Conservation (phyloP, 2,113 vertebrate genomes). For the Leiothrix lutea region DNA sequence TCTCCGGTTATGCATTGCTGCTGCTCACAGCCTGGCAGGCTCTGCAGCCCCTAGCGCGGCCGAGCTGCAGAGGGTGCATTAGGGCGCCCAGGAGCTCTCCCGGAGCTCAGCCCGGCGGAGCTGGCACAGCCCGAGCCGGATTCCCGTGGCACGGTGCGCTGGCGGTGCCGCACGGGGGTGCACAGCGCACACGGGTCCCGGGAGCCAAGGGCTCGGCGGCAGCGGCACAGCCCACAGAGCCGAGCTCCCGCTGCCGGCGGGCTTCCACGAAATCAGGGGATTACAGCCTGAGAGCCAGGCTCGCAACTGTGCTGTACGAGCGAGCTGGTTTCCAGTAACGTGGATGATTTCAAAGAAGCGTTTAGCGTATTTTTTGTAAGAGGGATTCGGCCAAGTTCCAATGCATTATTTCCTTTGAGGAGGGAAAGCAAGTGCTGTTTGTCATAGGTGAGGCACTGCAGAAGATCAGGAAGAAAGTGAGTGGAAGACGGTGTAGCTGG, state of each 20-base stretch:
- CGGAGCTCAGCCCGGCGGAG: neutral
- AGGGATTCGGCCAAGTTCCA: neutral
- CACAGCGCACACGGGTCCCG: neutral
- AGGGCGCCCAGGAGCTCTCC: neutral
- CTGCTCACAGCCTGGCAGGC: neutral
- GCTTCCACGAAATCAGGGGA: neutral
- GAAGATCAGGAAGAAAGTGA: neutral
- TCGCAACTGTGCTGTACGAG: neutral
- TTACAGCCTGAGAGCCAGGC: neutral
- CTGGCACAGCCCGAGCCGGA: neutral
- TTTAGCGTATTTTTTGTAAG: neutral
- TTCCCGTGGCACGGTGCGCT: rapidly evolving
- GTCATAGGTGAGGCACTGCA: neutral
- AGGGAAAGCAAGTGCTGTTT: neutral
- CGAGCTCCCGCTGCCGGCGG: neutral
- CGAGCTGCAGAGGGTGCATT: neutral
- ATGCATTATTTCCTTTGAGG: neutral
- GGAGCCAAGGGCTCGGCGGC: neutral
- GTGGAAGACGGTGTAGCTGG: neutral
- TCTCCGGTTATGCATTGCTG: neutral
- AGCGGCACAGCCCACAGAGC: neutral
- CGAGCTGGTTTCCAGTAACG: neutral
- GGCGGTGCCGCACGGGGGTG: neutral
- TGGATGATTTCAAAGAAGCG: neutral
- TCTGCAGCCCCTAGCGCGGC: neutral